These are phyloP conservation scores for Parus major DNA, from an alignment of 2,113 vertebrate species.

Conservation along the genomic window DNA sequence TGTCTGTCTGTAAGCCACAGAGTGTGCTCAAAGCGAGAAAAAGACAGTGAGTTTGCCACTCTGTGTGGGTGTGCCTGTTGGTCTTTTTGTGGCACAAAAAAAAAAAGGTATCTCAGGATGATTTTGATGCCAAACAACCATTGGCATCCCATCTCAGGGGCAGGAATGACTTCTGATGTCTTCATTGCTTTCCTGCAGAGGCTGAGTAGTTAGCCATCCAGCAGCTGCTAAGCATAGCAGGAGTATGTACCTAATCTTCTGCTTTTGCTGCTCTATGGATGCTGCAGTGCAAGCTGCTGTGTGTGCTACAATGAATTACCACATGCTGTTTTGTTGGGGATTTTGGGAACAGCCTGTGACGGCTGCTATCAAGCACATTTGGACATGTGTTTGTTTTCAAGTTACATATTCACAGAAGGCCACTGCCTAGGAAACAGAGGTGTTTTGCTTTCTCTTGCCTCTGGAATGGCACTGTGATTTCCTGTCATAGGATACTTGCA, in stretches of 20 bases:
- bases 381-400: background rate
- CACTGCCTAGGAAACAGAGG: background rate
- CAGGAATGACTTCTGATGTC: background rate
- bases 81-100: no score
- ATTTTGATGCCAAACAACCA: background rate
- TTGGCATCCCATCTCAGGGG: background rate
- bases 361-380: background rate
- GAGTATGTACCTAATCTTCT: background rate
- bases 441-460: background rate
- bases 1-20: background rate
- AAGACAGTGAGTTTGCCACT: background rate
- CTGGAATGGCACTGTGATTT: background rate
- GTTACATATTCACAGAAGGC: background rate
- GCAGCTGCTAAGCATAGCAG: accelerated
- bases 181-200: background rate
- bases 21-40: background rate
- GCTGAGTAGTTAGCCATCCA: background rate
- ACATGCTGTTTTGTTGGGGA: accelerated
- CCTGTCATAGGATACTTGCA: background rate
- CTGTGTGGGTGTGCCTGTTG: accelerated
- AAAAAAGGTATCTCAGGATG: background rate
- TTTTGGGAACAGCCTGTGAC: background rate
- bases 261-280: background rate
- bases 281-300: background rate
- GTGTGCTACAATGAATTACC: accelerated